Base-by-base conservation (phyloP, 2,113 vertebrate species). In the Xiphophorus maculatus region DNA sequence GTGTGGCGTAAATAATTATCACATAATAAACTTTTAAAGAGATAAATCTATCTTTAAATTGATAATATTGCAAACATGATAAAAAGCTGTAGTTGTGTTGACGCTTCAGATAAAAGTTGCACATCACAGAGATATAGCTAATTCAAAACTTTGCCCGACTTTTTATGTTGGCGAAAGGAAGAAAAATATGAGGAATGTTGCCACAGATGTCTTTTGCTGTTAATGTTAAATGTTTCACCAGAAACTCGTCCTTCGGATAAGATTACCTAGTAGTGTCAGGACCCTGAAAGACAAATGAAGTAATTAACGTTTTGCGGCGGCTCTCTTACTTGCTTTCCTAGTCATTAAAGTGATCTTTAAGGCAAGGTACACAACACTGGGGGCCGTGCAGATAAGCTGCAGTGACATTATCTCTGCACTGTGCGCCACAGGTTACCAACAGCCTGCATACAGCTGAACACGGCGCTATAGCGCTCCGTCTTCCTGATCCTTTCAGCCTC, bases 401-500 rank as follows among this genome's bases (percentile, higher is more conserved):
- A 62, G 40, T 71, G 33, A 64, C 63, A 66, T 19, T 32, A 28
- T 74, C 61, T 58, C 30, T 15, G 54, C 54, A 32, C n/a, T n/a
- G 12, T 5, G 28, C 42, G 77, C 76, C 73, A 66, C 82, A 80
- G 82, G 79, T 83, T 82, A 33, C 73, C 69, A 77, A 79, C 66
- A 25, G 54, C 79, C 77, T 28, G 25, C 58, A 73, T 54, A 73
- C 73, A 85, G 66, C 71, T 28, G 22, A 88, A 58, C 75, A 25
- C 68, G 77, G 66, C 70, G 76, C 87, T 77, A 30, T 40, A 83
- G 80, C 73, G 28, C 75, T 79, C 73, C 30, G 74, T 87, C 86
- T 90, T 87, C 84, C 89, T 79, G 76, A 87, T 86, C 81, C 90
- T 87, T 89, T 89, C 83, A 80, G 78, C 82, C 77, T 82, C 86